Conservation (phyloP, 2,797 vertebrate genomes). For the Adrianichthys oophorus region DNA sequence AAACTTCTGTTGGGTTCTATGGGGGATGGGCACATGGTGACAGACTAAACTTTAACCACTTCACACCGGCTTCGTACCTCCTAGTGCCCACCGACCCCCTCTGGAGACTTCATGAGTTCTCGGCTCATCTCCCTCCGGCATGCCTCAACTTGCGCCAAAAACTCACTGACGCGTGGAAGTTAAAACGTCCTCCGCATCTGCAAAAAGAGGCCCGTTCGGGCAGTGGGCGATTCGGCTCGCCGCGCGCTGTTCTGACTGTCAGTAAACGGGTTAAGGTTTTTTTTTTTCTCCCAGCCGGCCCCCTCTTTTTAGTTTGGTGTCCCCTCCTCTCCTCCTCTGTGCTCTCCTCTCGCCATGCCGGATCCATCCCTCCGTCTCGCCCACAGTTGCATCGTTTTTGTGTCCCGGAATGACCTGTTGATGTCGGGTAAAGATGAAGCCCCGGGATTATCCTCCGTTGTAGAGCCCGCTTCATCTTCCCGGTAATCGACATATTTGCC, state of each 20-base stretch:
- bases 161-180: conserved; percentile 8
- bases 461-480: conserved; percentile 14
- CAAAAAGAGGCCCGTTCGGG: background rate
- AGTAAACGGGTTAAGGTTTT: conserved; percentile 60
- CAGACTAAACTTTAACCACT: conserved; percentile 80
- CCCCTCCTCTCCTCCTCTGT: conserved; percentile 7
- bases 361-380: conserved; percentile 70
- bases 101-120: conserved; percentile 28
- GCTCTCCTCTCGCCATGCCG: conserved; percentile 55
- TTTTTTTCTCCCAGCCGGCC: conserved; percentile 22
- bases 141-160: conserved; percentile 57
- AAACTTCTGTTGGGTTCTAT: conserved; percentile 69
- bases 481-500: conserved; percentile 3
- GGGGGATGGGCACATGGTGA: conserved; percentile 76
- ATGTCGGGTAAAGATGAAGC: conserved; percentile 75
- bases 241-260: conserved; percentile 22
- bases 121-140: conserved; percentile 29
- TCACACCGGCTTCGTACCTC: conserved; percentile 60
- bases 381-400: conserved; percentile 71
- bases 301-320: conserved; percentile 7
- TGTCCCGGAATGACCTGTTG: conserved; percentile 86
- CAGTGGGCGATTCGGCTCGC: background rate
- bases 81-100: conserved; percentile 1
- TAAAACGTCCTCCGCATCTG: background rate
- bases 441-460: conserved; percentile 45